Evolutionary conservation across 1,140 invertebrate species (phyloP).

Genomic region (Drosophila kikkawai): DNA sequence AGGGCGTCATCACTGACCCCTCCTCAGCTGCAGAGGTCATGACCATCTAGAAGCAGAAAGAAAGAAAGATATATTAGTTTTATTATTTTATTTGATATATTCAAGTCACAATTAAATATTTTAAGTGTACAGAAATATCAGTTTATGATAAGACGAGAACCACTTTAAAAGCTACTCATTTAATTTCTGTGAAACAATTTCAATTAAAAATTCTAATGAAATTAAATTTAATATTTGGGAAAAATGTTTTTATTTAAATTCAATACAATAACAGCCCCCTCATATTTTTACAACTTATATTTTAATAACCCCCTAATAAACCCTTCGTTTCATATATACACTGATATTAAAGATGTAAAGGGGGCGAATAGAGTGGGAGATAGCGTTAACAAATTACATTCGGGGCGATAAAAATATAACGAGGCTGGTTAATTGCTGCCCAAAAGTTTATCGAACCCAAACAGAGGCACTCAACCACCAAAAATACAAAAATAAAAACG

Average conservation of each 20-base stretch:
- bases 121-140: background rate
- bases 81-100: too few relatives aligned
- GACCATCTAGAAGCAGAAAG: conserved; percentile 21
- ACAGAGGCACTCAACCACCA: conserved; percentile 27
- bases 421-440: conserved; percentile 29
- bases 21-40: conserved; percentile 31
- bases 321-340: background rate
- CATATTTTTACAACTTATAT: background rate
- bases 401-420: conserved; percentile 34
- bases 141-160: background rate
- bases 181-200: background rate
- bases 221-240: background rate
- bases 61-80: background rate
- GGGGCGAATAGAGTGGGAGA: background rate
- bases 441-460: conserved; percentile 43
- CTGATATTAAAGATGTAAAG: background rate
- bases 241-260: background rate
- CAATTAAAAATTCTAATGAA: background rate
- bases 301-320: background rate
- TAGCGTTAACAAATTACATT: conserved; percentile 27
- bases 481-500: conserved; percentile 21
- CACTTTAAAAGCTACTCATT: background rate
- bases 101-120: background rate
- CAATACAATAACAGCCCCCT: too few relatives aligned
- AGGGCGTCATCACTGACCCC: conserved; percentile 32